Evolutionary conservation across 1,140 invertebrate species (phyloP).

Genomic region (Camponotus floridanus): DNA sequence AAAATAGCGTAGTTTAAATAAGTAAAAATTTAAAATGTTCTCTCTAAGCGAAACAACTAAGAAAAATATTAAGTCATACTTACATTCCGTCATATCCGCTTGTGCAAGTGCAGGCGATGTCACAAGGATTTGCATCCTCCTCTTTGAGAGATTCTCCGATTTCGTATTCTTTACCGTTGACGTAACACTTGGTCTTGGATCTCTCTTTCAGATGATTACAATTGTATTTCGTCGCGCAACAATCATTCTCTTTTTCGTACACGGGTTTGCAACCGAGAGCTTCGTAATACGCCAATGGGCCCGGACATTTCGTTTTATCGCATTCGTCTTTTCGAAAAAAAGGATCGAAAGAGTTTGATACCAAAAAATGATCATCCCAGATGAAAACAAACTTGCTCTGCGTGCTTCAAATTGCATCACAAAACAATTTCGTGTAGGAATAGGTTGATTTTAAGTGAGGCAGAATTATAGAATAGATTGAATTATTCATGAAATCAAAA

Average conservation of each 20-base stretch:
- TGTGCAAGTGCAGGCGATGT: slow-evolving; percentile 59
- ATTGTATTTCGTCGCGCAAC: slow-evolving; percentile 72
- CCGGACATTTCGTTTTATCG: slow-evolving; percentile 68
- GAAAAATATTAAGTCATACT: slow-evolving; percentile 25
- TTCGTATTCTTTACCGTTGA: slow-evolving; percentile 68
- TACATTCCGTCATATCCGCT: slow-evolving; percentile 3
- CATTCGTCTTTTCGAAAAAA: slow-evolving; percentile 60
- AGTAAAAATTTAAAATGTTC: not conserved
- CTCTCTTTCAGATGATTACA: slow-evolving; percentile 67
- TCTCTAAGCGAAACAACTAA: not conserved
- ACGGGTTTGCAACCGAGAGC: slow-evolving; percentile 65
- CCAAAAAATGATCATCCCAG: too few species aligned
- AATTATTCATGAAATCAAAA: not conserved
- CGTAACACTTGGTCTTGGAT: slow-evolving; percentile 72
- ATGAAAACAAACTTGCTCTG: not conserved
- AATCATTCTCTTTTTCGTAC: slow-evolving; percentile 67
- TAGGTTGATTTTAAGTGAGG: not conserved
- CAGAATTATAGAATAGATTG: not conserved
- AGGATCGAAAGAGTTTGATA: not conserved
- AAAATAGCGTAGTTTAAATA: not conserved
- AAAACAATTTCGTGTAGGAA: not conserved
- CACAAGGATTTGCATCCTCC: slow-evolving; percentile 72
- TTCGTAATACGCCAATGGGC: slow-evolving; percentile 71
- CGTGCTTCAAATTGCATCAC: not conserved
- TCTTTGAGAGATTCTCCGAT: slow-evolving; percentile 63